Evolutionary conservation across 2,113 vertebrate species (phyloP).

Genomic region (Spermophilus dauricus): DNA sequence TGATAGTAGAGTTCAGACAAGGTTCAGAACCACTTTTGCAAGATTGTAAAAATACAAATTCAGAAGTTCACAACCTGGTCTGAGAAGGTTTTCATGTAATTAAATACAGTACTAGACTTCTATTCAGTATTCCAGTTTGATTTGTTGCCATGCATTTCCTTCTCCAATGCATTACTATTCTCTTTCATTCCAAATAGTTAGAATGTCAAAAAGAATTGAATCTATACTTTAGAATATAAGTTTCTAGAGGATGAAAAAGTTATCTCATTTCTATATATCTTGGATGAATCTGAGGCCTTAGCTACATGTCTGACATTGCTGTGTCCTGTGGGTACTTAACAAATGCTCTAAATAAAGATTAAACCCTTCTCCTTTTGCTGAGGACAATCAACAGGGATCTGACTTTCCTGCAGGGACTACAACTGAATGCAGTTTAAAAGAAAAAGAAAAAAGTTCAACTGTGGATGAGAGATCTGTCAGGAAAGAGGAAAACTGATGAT

Average conservation of each 20-base stretch:
- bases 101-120: background rate
- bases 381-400: conserved; percentile 22
- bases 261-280: conserved; percentile 40
- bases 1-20: background rate
- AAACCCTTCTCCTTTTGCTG: conserved; percentile 47
- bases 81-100: background rate
- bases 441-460: conserved; percentile 42
- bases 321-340: background rate
- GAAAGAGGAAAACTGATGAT: conserved; percentile 60
- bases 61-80: background rate
- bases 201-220: background rate
- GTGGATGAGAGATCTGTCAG: conserved; percentile 31
- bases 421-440: conserved; percentile 34
- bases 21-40: background rate
- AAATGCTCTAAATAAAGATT: conserved; percentile 69
- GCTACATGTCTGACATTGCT: background rate
- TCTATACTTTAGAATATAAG: conserved; percentile 33
- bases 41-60: background rate
- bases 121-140: background rate
- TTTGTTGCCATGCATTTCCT: background rate
- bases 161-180: background rate
- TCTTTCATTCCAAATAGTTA: conserved; percentile 9
- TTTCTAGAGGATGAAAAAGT: background rate
- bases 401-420: conserved; percentile 20
- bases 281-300: conserved; percentile 26